A percentile compares a stretch with the other conserved stretches of the same genome.
phyloP scores from a whole-genome alignment of 2,113 vertebrate species.

The Gallinago media region DNA sequence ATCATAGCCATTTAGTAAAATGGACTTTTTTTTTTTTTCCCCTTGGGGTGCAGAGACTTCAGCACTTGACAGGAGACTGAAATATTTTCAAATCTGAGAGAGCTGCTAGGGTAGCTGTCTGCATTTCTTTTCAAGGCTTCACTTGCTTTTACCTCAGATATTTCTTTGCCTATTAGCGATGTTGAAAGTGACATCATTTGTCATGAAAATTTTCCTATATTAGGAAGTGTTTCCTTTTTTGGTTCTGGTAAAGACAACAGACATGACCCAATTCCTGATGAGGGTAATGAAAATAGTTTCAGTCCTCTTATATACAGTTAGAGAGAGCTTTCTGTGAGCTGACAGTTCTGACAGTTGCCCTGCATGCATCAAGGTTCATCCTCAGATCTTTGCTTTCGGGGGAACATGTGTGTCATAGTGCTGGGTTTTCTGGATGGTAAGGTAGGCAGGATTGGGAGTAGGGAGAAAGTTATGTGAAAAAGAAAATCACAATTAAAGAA shows the following conservation, averaged over 20 bases:
- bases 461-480: background rate
- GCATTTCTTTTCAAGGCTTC: background rate
- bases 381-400: background rate
- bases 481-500: background rate
- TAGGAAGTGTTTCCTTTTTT: background rate
- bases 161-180: background rate
- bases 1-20: background rate
- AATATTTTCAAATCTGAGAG: background rate
- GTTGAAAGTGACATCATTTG: background rate
- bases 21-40: fast-evolving
- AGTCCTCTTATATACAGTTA: background rate
- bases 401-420: background rate
- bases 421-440: background rate
- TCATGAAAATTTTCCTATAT: background rate
- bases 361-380: background rate
- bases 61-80: background rate
- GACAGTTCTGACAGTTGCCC: background rate
- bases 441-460: background rate
- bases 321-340: background rate
- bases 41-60: background rate
- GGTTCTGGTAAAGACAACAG: background rate
- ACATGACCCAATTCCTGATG: background rate
- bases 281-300: background rate
- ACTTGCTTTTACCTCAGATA: background rate
- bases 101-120: background rate